These are phyloP conservation scores for Silurus lanzhouensis DNA, from an alignment of 2,797 vertebrate species.

Conservation along the genomic window DNA sequence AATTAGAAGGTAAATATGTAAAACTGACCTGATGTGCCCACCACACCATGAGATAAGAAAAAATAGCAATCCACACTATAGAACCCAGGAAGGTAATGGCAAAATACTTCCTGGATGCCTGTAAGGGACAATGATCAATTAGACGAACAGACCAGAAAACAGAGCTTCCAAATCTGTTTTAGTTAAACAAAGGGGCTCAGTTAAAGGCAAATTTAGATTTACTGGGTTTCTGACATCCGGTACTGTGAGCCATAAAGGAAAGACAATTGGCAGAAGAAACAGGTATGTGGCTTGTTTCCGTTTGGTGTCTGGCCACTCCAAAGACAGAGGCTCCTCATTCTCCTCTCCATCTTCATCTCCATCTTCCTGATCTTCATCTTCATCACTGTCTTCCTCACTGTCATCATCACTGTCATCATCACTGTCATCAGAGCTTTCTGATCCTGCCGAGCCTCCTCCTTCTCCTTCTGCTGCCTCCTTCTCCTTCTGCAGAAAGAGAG, in stretches of 20 bases:
- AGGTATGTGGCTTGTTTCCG: constrained; percentile 89
- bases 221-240: constrained; percentile 91
- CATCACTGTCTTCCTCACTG: constrained; percentile 64
- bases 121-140: constrained; percentile 47
- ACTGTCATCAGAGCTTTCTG: constrained; percentile 63
- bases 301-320: constrained; percentile 87
- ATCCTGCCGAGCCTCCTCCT: constrained; percentile 60
- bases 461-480: constrained; percentile 58
- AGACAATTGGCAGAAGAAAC: constrained; percentile 88
- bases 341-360: constrained; percentile 68
- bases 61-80: constrained; percentile 88
- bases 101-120: constrained; percentile 87
- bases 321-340: constrained; percentile 84
- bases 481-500: constrained; percentile 40
- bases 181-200: background rate
- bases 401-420: constrained; percentile 44
- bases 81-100: constrained; percentile 87
- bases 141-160: background rate
- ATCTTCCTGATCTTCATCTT: constrained; percentile 42
- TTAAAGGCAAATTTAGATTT: constrained; percentile 53
- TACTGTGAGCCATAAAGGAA: constrained; percentile 93
- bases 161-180: background rate
- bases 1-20: background rate
- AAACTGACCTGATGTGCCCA: constrained; percentile 94
- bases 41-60: constrained; percentile 98